phyloP scores from a whole-genome alignment of 37 sponge, comb jelly and placozoan genomes.

The Geodia barretti region DNA sequence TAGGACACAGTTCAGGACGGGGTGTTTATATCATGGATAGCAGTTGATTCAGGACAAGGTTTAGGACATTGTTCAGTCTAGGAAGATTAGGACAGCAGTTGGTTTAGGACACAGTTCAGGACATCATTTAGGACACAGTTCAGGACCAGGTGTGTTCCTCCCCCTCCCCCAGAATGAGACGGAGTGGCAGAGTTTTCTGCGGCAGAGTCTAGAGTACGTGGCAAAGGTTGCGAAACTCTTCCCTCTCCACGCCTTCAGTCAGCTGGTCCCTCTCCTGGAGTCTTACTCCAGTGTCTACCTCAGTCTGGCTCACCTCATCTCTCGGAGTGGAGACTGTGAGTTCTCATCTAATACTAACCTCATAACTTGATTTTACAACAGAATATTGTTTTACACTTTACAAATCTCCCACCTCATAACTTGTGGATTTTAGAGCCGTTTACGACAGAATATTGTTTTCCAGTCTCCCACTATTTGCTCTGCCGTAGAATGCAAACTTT shows the following conservation, averaged over 20 bases:
- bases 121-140: neutral
- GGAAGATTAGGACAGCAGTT: too few relatives aligned
- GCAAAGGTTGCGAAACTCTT: constrained; percentile 78
- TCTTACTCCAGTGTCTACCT: constrained; percentile 55
- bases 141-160: neutral
- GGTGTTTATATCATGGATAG: too few relatives aligned
- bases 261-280: constrained; percentile 67
- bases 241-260: constrained; percentile 63
- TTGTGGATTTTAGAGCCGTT: too few relatives aligned
- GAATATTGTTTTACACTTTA: too few relatives aligned
- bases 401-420: neutral
- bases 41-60: too few relatives aligned
- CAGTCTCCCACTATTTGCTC: too few relatives aligned
- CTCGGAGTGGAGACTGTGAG: constrained; percentile 18
- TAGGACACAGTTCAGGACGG: too few relatives aligned
- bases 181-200: constrained; percentile 83
- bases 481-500: too few relatives aligned
- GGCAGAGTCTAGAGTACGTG: constrained; percentile 69
- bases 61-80: too few relatives aligned
- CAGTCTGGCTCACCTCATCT: constrained; percentile 39
- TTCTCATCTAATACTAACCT: too few relatives aligned
- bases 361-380: too few relatives aligned
- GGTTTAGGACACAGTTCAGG: neutral
- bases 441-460: too few relatives aligned
- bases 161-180: constrained; percentile 69